These are phyloP conservation scores for Chalcis sispes DNA, from an alignment of 2,888 invertebrate genomes.

Conservation along the genomic window DNA sequence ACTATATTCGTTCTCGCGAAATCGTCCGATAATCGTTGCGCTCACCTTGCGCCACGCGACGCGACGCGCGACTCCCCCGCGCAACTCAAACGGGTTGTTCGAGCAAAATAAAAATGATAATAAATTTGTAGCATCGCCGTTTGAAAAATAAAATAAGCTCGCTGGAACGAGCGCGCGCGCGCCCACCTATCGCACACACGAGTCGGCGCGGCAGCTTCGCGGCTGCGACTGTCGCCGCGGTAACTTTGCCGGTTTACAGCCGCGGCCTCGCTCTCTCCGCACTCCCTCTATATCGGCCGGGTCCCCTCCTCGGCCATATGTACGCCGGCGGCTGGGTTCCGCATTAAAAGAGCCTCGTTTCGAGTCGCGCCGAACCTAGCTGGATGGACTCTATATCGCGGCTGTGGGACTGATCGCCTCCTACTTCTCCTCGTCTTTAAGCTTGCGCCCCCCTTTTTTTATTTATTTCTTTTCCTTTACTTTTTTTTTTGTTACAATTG, in stretches of 20 bases:
- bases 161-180: too few species aligned
- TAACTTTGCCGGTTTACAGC: conserved; percentile 52
- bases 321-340: conserved; percentile 22
- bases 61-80: neutral
- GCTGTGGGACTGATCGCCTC: too few species aligned
- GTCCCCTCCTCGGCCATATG: conserved; percentile 19
- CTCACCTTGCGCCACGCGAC: conserved; percentile 7
- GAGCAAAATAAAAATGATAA: too few species aligned
- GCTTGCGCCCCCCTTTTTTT: conserved; percentile 13
- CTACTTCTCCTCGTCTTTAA: too few species aligned
- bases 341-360: conserved; percentile 57
- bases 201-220: conserved; percentile 67
- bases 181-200: too few species aligned
- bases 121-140: too few species aligned
- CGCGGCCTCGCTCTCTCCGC: conserved; percentile 17
- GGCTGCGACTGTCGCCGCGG: conserved; percentile 69
- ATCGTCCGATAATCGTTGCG: conserved; percentile 14
- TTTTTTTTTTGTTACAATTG: too few species aligned
- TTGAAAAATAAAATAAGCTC: conserved; percentile 27
- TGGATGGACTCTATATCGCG: too few species aligned
- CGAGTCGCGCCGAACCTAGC: too few species aligned
- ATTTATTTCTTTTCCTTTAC: too few species aligned
- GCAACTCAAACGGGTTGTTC: too few species aligned
- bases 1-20: too few species aligned
- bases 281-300: neutral